Evolutionary conservation across 2,797 vertebrate species (phyloP), one percentile per base, ranked within the genome.

Genomic region (Lepus oiostolus): DNA sequence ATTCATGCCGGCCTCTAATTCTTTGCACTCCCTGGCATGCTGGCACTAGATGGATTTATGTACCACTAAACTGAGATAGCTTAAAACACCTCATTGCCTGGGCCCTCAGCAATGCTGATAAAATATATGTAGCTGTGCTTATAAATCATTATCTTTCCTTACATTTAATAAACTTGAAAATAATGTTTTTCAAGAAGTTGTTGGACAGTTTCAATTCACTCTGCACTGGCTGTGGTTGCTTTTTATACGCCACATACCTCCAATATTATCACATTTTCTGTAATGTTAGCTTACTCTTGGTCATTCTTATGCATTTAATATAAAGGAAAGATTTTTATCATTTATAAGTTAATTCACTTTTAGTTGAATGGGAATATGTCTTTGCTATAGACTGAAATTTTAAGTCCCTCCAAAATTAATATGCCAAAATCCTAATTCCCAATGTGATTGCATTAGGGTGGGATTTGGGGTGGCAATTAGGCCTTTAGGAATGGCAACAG

Each of bases 41-140:
- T 86, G 77, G 76, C 87, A 68, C 67, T n/a, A 60, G 95, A 90
- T 95, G 68, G 95, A 96, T 97, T 97, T 97, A 96, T 96, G 74
- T 82, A 47, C 93, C 85, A 90, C 95, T 96, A 93, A 95, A 93
- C 82, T 84, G 87, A 94, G 84, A 94, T 68, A 94, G 42, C 83
- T 97, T 97, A 95, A 94, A 96, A 97, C 65, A 96, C 85, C 62
- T 96, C 96, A 93, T 92, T 95, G 94, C 88, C 71, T 90, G 85
- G 94, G 86, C 38, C 80, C 67, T 93, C 70, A 5, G 77, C 80
- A 92, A 71, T 83, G 85, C 88, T 95, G 92, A 94, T 94, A 96
- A 96, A 95, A 96, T 88, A 93, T 76, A 68, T 38, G 14, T 76
- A 83, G 52, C 67, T 26, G 22, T 26, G 83, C 60, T 90, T 89